Base-by-base conservation (phyloP, 2,113 vertebrate species). In the Gulo gulo region DNA sequence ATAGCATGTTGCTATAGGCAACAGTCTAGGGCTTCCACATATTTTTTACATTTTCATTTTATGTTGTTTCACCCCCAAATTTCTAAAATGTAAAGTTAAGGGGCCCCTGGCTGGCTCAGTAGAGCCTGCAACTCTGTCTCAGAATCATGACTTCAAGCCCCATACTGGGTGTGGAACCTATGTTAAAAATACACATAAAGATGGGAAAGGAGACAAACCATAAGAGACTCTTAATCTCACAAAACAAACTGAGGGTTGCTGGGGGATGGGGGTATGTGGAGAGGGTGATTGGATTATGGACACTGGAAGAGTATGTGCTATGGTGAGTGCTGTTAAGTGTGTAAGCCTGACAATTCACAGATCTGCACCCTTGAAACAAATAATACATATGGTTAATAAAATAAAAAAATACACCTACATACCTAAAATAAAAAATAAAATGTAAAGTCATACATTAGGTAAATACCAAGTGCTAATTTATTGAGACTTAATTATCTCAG, bases 401-500 rank as follows among this genome's bases (percentile, higher is more conserved):
- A 52, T 52, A 52, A 55, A 55, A 69, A 69, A 69, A 10, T 69
- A 69, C 16, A 69, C 67, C n/a, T 20, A 59, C 21, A 59, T 59
- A 59, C 21, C 21, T 59, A 63, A 63, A 63, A 63, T 63, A 63
- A 65, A 65, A 65, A 65, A 34, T 31, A n/a, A n/a, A 69, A 69
- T 4, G 21, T 78, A 76, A 94, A 85, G 50, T 83, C 85, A 79
- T 89, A 65, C 29, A 63, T 52, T 88, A 91, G 50, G 21, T 78
- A 96, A 90, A 90, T 42, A 59, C 2, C 47, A 93, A 87, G 63
- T 69, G 95, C 61, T 93, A 29, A 83, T 61, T 74, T 84, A 87
- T 16, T 85, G 23, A 85, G 52, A 93, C 13, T 83, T 78, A 88
- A 29, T 45, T 59, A 84, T 95, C 90, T 81, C 57, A 73, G 71